Evolutionary conservation across 1,140 invertebrate species (phyloP).

Genomic region (Zaprionus vittiger): DNA sequence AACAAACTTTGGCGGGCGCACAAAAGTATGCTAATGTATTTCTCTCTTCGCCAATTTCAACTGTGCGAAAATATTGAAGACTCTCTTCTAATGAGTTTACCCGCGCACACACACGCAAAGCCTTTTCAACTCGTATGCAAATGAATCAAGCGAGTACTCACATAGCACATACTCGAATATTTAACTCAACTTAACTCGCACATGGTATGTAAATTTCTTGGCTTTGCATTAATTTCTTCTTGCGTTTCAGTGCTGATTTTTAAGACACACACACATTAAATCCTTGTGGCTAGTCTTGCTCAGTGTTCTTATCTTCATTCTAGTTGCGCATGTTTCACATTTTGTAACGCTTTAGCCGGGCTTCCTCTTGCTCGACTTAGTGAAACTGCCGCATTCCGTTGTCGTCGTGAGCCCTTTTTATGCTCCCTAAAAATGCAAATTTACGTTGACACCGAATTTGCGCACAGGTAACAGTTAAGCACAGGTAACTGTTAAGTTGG

Average conservation of each 20-base stretch:
- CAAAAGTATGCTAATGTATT: constrained; percentile 75
- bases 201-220: background rate
- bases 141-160: background rate
- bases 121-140: constrained; percentile 56
- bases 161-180: background rate
- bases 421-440: constrained; percentile 76
- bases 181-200: background rate
- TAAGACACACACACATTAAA: constrained; percentile 36
- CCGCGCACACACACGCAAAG: constrained; percentile 10
- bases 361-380: constrained; percentile 27
- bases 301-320: constrained; percentile 37
- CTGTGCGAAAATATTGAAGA: constrained; percentile 62
- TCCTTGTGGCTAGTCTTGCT: constrained; percentile 49
- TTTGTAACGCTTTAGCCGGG: constrained; percentile 35
- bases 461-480: constrained; percentile 4
- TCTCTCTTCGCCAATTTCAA: constrained; percentile 40
- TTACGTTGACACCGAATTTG: constrained; percentile 63
- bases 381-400: constrained; percentile 32
- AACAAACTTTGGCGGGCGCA: constrained; percentile 64
- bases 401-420: constrained; percentile 44
- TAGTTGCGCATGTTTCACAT: constrained; percentile 69
- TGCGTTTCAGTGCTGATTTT: constrained; percentile 25
- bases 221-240: constrained; percentile 14
- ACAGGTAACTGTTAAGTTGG: constrained; percentile 41
- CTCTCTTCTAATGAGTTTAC: constrained; percentile 64